Percentiles rank a stretch among this genome's conserved stretches.
These are phyloP conservation scores for Seira musarum DNA, from an alignment of 2,888 invertebrate genomes.

Conservation along the genomic window DNA sequence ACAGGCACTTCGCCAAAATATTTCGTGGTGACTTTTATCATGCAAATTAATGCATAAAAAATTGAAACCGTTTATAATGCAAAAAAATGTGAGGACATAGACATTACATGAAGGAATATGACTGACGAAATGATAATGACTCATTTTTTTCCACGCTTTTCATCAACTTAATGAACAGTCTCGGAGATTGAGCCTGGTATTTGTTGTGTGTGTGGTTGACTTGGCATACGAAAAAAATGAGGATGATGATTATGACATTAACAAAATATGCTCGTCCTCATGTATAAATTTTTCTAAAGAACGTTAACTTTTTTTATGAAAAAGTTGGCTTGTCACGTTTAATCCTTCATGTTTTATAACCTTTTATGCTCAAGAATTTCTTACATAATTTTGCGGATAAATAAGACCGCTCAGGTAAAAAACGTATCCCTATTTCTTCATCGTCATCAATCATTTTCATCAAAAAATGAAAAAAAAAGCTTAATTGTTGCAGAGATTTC, in stretches of 20 bases:
- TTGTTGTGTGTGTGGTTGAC: neutral
- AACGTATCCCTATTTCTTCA: neutral
- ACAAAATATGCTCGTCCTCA: neutral
- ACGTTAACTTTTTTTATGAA: neutral
- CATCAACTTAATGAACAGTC: constrained; percentile 16
- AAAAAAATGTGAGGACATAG: constrained; percentile 18
- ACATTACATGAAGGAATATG: constrained; percentile 15
- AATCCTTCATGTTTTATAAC: too few relatives aligned
- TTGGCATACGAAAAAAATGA: constrained; percentile 4
- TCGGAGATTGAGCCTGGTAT: neutral
- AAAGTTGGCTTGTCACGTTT: neutral
- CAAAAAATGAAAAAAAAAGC: constrained; percentile 10
- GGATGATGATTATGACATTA: constrained; percentile 7
- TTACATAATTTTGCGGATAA: neutral
- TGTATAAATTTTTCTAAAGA: neutral
- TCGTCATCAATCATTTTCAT: constrained; percentile 18
- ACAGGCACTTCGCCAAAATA: neutral
- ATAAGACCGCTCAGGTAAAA: neutral
- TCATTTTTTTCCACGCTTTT: constrained; percentile 49
- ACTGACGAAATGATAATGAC: constrained; percentile 36
- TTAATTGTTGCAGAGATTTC: constrained; percentile 27
- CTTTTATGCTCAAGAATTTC: neutral
- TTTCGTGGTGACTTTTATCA: constrained; percentile 41
- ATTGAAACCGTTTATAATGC: constrained; percentile 2
- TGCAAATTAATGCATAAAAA: constrained; percentile 30